Conservation (phyloP, 1,140 invertebrate genomes). For the Halyomorpha halys region DNA sequence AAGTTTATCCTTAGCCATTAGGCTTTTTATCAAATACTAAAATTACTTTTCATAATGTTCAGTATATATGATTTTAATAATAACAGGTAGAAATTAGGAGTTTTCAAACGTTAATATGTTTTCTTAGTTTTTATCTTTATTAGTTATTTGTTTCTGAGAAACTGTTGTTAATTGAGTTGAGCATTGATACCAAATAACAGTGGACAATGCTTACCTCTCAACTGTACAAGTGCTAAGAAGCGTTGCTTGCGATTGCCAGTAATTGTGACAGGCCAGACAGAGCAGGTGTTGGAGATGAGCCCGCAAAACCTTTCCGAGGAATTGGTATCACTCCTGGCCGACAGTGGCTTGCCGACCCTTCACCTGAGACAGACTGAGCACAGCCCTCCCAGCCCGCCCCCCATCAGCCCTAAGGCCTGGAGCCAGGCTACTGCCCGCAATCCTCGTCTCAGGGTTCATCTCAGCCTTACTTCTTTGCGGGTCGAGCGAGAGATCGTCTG, state of each 20-base stretch:
- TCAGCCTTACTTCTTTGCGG: conserved; percentile 32
- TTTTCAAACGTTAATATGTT: too few species aligned
- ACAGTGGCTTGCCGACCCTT: conserved; percentile 55
- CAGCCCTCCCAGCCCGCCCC: conserved; percentile 31
- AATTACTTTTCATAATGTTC: too few species aligned
- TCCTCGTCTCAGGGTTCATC: conserved; percentile 37
- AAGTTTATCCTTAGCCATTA: too few species aligned
- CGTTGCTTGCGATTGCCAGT: neutral
- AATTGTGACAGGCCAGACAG: neutral
- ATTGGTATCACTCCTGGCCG: conserved; percentile 54
- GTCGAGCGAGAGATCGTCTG: conserved; percentile 38
- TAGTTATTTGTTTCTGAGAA: neutral
- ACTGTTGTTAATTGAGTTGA: neutral
- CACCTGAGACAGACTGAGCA: conserved; percentile 62
- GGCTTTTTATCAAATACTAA: too few species aligned
- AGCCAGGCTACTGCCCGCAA: conserved; percentile 34
- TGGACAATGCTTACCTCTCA: neutral
- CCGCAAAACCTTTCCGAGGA: conserved; percentile 75
- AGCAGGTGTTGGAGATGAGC: conserved; percentile 55
- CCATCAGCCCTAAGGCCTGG: conserved; percentile 36
- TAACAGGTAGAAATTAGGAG: too few species aligned
- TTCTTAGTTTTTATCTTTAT: too few species aligned
- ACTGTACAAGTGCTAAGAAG: neutral
- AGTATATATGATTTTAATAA: too few species aligned
- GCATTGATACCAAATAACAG: neutral